A percentile compares a stretch with the other conserved stretches of the same genome.
phyloP scores from a whole-genome alignment of 64 coral and sea anemone species.

The Montipora sp. region DNA sequence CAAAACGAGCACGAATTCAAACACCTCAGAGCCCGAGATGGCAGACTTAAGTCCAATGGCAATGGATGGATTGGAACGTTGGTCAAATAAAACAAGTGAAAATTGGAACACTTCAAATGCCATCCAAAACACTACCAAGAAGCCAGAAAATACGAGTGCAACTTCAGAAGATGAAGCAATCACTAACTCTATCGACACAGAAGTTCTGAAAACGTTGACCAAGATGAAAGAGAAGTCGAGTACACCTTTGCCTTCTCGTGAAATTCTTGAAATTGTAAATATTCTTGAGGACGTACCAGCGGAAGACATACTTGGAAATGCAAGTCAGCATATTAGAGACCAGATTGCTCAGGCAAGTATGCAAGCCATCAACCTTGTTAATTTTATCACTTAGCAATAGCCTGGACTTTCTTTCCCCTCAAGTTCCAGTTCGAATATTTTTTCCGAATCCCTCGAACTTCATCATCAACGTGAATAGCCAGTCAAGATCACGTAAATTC shows the following conservation, averaged over 20 bases:
- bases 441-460: too few species aligned
- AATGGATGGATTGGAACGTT: background rate
- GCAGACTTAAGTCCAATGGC: background rate
- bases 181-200: background rate
- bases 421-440: too few species aligned
- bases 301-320: background rate
- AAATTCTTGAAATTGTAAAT: background rate
- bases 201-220: background rate
- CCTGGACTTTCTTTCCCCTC: too few species aligned
- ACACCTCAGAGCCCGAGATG: background rate
- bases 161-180: too few species aligned
- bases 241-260: background rate
- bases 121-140: background rate
- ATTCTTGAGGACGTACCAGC: background rate
- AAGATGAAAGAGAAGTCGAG: background rate
- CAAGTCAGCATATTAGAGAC: background rate
- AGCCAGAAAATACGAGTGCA: too few species aligned
- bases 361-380: too few species aligned
- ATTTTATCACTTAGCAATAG: too few species aligned
- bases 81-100: background rate
- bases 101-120: background rate
- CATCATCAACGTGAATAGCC: too few species aligned
- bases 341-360: conserved; percentile 1
- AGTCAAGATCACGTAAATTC: too few species aligned
- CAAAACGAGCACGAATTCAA: background rate